phyloP scores from a whole-genome alignment of 2,113 vertebrate genomes.

The Acrocephalus arundinaceus region DNA sequence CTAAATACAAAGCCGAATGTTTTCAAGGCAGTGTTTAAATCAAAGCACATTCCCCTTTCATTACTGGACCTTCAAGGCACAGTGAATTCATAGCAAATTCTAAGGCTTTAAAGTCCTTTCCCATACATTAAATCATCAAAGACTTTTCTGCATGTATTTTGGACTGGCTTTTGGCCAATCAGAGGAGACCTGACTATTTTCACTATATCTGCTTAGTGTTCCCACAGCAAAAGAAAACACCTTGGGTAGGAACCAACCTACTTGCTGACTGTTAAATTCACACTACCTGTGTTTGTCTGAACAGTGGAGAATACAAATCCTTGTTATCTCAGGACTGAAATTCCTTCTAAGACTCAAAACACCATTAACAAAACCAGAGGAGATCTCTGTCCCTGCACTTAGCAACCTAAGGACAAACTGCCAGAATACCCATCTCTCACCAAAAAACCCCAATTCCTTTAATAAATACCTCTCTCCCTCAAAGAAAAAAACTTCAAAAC shows the following conservation, averaged over 20 bases:
- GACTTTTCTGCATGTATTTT: constrained; percentile 4
- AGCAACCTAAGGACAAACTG: neutral
- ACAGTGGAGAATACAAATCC: neutral
- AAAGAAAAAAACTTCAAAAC: neutral
- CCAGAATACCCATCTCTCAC: neutral
- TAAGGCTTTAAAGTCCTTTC: constrained; percentile 48
- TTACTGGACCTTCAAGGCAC: constrained; percentile 41
- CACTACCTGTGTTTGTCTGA: neutral
- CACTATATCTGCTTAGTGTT: neutral
- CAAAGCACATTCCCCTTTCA: constrained; percentile 49
- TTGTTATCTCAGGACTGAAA: neutral
- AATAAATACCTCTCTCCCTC: neutral
- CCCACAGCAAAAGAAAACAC: neutral
- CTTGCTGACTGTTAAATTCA: neutral
- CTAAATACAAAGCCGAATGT: constrained; percentile 42
- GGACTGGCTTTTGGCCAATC: neutral
- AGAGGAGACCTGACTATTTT: neutral
- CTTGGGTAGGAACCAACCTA: neutral
- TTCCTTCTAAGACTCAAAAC: neutral
- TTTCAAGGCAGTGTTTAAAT: constrained; percentile 22
- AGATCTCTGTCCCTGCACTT: neutral
- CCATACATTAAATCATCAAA: constrained; percentile 43
- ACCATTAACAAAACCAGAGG: neutral
- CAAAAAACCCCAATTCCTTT: neutral
- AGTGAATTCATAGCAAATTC: constrained; percentile 39